These are phyloP conservation scores for Teleogryllus occipitalis DNA, from an alignment of 1,140 invertebrate species.

Conservation along the genomic window DNA sequence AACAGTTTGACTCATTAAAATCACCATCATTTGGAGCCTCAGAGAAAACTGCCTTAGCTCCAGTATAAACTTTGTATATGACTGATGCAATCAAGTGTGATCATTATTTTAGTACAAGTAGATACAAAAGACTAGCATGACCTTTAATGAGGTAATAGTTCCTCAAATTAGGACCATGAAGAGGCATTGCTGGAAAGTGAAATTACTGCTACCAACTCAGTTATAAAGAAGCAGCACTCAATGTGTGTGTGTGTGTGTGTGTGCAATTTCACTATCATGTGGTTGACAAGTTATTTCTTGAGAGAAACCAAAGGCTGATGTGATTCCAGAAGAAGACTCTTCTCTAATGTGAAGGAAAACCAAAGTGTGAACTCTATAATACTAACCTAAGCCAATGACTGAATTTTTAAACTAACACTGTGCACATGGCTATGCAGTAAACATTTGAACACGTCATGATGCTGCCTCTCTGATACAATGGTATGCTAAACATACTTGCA, in stretches of 20 bases:
- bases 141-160: background rate
- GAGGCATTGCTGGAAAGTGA: background rate
- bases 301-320: constrained; percentile 3
- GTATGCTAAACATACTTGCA: too few relatives aligned
- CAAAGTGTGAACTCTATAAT: background rate
- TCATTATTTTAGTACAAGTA: constrained; percentile 7
- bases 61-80: constrained; percentile 9
- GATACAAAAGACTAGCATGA: background rate
- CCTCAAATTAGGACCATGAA: constrained; percentile 4
- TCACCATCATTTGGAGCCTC: background rate
- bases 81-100: constrained; percentile 6
- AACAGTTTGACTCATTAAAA: constrained; percentile 6
- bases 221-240: background rate
- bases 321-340: background rate
- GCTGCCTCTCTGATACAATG: too few relatives aligned
- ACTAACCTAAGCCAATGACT: background rate
- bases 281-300: background rate
- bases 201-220: too few relatives aligned
- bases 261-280: background rate
- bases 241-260: too few relatives aligned
- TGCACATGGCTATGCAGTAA: background rate
- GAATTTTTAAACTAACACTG: background rate
- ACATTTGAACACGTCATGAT: background rate
- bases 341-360: background rate
- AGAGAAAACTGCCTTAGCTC: constrained; percentile 14